Percentiles rank a stretch among this genome's conserved stretches.
Evolutionary conservation across 1,140 invertebrate genomes (phyloP).

Genomic region (Pissodes strobi): DNA sequence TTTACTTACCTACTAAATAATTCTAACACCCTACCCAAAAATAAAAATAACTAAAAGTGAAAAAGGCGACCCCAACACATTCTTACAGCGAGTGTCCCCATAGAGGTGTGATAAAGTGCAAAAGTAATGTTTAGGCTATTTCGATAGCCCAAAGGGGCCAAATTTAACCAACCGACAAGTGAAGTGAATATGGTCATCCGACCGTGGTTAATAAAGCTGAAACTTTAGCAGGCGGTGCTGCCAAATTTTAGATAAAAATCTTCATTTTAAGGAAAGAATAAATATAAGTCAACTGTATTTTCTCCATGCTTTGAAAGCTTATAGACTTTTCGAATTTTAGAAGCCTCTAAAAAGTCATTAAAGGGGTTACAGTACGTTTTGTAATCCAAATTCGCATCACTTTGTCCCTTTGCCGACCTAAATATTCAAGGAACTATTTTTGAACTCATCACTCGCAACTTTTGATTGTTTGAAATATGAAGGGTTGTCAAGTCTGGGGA

Average conservation of each 20-base stretch:
- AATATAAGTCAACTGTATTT: neutral
- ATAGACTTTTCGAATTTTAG: neutral
- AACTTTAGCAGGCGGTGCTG: slow-evolving; percentile 19
- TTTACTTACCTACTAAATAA: too few species aligned
- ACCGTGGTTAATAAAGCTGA: slow-evolving; percentile 30
- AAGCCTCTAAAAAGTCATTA: neutral
- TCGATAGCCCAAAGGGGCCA: slow-evolving; percentile 26
- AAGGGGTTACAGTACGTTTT: neutral
- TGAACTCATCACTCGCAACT: too few species aligned
- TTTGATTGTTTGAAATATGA: too few species aligned
- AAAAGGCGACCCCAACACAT: neutral
- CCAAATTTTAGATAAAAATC: slow-evolving; percentile 5
- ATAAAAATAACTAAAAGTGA: too few species aligned
- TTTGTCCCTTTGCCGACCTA: too few species aligned
- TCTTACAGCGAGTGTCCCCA: slow-evolving; percentile 6
- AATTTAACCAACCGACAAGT: slow-evolving; percentile 33
- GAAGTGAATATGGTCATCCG: slow-evolving; percentile 31
- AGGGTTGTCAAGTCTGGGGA: too few species aligned
- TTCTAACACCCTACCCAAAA: too few species aligned
- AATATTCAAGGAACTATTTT: too few species aligned
- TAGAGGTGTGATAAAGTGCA: slow-evolving; percentile 30
- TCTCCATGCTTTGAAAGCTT: neutral
- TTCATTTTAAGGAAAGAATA: neutral
- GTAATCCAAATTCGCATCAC: too few species aligned
- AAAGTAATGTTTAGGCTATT: slow-evolving; percentile 35